phyloP scores from a whole-genome alignment of 1,140 invertebrate species.

The Apis cerana region DNA sequence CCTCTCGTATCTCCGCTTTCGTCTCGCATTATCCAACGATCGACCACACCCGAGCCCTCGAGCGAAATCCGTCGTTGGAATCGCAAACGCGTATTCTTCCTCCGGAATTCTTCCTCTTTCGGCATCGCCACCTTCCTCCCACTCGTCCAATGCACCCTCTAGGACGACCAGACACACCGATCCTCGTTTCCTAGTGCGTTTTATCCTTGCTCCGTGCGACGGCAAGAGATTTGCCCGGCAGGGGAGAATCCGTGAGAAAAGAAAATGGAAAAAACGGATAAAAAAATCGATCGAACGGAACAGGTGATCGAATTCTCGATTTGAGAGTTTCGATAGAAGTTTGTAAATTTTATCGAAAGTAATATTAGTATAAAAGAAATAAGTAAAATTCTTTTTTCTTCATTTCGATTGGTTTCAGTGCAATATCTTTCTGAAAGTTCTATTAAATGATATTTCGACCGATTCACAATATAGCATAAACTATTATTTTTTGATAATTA shows the following conservation, averaged over 20 bases:
- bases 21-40: constrained; percentile 71
- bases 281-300: not conserved
- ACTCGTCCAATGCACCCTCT: too few species aligned
- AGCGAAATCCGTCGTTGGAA: constrained; percentile 65
- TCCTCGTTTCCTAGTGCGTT: not conserved
- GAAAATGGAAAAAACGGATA: not conserved
- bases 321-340: too few species aligned
- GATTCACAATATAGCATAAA: too few species aligned
- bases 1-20: constrained; percentile 48
- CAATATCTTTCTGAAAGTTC: too few species aligned
- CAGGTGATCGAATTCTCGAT: too few species aligned
- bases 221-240: not conserved
- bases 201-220: not conserved
- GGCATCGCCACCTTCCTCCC: constrained; percentile 25
- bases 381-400: too few species aligned
- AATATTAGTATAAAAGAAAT: too few species aligned
- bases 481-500: too few species aligned
- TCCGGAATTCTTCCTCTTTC: constrained; percentile 57
- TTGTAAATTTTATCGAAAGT: too few species aligned
- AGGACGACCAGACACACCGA: not conserved
- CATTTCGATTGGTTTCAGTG: too few species aligned
- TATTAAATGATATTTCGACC: too few species aligned
- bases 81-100: constrained; percentile 63
- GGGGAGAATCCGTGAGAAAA: not conserved
- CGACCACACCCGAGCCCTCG: constrained; percentile 74